Percentiles rank a stretch among this genome's conserved stretches.
These are phyloP conservation scores for Nephrotoma appendiculata DNA, from an alignment of 2,888 invertebrate genomes.

Conservation along the genomic window DNA sequence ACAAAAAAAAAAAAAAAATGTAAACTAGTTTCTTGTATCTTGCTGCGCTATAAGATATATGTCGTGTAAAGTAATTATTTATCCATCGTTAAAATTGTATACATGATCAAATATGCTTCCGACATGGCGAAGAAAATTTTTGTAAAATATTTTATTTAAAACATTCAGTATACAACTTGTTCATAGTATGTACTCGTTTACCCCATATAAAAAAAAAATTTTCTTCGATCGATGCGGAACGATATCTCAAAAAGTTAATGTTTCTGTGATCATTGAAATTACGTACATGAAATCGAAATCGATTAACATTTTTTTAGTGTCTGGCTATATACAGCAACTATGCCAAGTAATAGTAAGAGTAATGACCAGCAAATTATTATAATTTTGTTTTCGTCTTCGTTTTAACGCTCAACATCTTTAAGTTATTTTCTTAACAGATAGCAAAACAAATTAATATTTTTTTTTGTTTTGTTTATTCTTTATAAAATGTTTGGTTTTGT, in stretches of 20 bases:
- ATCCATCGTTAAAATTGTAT: not conserved
- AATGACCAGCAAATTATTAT: not conserved
- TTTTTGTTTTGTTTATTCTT: not conserved
- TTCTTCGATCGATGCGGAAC: not conserved
- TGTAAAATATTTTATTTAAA: not conserved
- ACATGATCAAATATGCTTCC: not conserved
- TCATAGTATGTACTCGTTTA: not conserved
- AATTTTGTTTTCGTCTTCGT: not conserved
- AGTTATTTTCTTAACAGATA: not conserved
- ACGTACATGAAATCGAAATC: not conserved
- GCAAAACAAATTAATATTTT: not conserved
- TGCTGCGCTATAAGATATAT: not conserved
- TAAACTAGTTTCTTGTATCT: not conserved
- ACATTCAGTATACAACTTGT: not conserved
- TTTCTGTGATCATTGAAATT: not conserved
- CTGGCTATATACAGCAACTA: not conserved
- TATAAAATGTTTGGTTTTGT: not conserved
- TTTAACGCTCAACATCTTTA: not conserved
- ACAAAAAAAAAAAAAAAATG: not conserved
- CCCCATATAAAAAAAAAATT: not conserved
- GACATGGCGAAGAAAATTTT: not conserved
- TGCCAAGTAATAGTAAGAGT: not conserved
- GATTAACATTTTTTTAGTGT: not conserved
- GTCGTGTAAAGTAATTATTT: not conserved
- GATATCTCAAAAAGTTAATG: not conserved